Conservation (phyloP, 2,113 vertebrate species). For the Vulpes lagopus region DNA sequence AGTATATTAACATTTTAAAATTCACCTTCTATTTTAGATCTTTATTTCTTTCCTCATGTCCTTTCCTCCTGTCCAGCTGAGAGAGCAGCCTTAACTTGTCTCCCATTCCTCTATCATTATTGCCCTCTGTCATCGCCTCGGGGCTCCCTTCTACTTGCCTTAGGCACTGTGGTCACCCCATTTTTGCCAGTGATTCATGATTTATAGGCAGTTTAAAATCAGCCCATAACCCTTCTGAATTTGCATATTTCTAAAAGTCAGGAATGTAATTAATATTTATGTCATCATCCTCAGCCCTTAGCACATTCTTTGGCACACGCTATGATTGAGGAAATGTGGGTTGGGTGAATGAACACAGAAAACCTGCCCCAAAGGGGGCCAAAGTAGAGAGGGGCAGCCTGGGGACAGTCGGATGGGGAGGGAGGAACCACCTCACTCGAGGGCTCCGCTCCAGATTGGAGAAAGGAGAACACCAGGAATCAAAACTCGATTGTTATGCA, state of each 20-base stretch:
- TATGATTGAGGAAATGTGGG: neutral
- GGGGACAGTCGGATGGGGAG: neutral
- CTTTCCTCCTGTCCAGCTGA: neutral
- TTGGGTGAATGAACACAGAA: neutral
- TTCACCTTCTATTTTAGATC: neutral
- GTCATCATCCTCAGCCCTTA: neutral
- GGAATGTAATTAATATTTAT: neutral
- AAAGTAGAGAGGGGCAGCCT: neutral
- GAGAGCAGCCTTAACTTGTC: neutral
- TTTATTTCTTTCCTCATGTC: neutral
- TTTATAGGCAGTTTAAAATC: neutral
- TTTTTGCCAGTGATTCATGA: neutral
- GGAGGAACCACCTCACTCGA: neutral
- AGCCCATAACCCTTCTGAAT: neutral
- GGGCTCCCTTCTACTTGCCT: neutral
- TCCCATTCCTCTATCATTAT: neutral
- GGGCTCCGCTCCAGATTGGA: neutral
- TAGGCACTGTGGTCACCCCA: neutral
- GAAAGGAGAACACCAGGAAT: conserved; percentile 26
- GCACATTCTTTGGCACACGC: neutral
- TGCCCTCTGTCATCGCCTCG: neutral
- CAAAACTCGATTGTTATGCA: conserved; percentile 72
- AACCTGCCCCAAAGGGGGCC: neutral
- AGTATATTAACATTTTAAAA: neutral
- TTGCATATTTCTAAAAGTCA: neutral